Evolutionary conservation across 2,797 vertebrate genomes (phyloP).

Genomic region (Linurgus olivaceus): DNA sequence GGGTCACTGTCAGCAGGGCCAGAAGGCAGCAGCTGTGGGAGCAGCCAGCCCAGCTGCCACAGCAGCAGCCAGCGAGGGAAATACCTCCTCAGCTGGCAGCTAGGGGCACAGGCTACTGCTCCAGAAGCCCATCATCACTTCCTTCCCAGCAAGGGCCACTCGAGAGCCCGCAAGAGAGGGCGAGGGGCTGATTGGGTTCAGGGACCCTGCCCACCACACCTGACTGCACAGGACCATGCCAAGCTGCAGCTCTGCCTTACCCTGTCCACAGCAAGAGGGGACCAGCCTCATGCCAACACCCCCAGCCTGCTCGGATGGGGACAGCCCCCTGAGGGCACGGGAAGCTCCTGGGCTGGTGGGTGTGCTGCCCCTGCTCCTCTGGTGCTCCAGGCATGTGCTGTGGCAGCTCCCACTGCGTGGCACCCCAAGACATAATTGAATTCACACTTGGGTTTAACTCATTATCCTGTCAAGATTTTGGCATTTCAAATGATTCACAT

Average conservation of each 20-base stretch:
- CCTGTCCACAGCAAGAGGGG: rapidly evolving
- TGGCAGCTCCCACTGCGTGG: rapidly evolving
- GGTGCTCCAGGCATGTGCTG: neutral
- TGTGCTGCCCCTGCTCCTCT: rapidly evolving
- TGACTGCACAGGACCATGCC: neutral
- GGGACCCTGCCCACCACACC: neutral
- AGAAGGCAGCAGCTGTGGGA: neutral
- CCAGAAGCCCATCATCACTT: rapidly evolving
- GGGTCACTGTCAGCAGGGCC: neutral
- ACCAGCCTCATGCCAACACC: too few species aligned
- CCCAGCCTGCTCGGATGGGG: rapidly evolving
- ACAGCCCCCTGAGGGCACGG: rapidly evolving
- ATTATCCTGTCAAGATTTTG: conserved; percentile 64
- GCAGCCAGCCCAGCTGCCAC: neutral
- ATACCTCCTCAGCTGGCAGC: rapidly evolving
- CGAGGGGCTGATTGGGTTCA: rapidly evolving
- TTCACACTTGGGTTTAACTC: conserved; percentile 48
- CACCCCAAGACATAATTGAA: conserved; percentile 36
- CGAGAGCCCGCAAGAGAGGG: neutral
- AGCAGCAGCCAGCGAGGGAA: neutral
- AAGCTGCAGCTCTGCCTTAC: neutral
- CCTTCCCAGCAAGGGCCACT: neutral
- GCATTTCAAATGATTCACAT: conserved; percentile 58
- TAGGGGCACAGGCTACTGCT: rapidly evolving
- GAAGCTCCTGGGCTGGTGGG: neutral